phyloP scores from a whole-genome alignment of 2,888 invertebrate genomes.

The Sphecodes monilicornis region DNA sequence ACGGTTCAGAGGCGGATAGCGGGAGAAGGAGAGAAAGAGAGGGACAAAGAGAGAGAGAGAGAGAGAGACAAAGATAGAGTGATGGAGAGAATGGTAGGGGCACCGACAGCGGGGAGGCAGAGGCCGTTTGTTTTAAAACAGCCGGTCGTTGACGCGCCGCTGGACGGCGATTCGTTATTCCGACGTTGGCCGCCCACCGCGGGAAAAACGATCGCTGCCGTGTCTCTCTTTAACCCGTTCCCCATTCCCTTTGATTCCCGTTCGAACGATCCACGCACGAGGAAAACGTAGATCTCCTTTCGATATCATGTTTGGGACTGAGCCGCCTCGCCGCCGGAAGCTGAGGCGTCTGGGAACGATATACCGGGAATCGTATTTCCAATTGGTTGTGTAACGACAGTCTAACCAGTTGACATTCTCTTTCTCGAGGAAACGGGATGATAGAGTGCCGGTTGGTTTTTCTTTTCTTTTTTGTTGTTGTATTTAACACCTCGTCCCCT shows the following conservation, averaged over 20 bases:
- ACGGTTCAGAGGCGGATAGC: not conserved
- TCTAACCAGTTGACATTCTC: not conserved
- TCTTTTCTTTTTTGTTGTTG: too few relatives aligned
- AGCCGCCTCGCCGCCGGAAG: constrained; percentile 12
- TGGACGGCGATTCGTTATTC: constrained; percentile 74
- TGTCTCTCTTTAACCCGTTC: constrained; percentile 34
- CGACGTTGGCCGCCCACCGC: constrained; percentile 70
- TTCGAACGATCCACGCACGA: not conserved
- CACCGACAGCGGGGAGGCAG: constrained; percentile 66
- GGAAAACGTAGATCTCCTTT: constrained; percentile 10
- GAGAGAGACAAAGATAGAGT: constrained; percentile 28
- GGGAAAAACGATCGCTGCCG: constrained; percentile 68
- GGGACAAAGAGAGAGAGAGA: constrained; percentile 12
- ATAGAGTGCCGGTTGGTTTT: too few relatives aligned
- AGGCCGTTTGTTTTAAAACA: constrained; percentile 75
- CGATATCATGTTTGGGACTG: constrained; percentile 4
- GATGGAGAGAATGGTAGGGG: not conserved
- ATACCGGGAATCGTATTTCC: constrained; percentile 10
- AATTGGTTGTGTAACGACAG: constrained; percentile 9
- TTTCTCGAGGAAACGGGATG: not conserved
- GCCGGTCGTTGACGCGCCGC: constrained; percentile 69
- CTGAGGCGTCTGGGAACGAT: not conserved
- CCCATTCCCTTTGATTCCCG: constrained; percentile 10
- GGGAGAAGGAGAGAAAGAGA: constrained; percentile 18
- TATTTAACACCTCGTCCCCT: too few relatives aligned